Evolutionary conservation across 2,888 invertebrate species (phyloP), one percentile per base, ranked within the genome.

Genomic region (Netelia inedita): DNA sequence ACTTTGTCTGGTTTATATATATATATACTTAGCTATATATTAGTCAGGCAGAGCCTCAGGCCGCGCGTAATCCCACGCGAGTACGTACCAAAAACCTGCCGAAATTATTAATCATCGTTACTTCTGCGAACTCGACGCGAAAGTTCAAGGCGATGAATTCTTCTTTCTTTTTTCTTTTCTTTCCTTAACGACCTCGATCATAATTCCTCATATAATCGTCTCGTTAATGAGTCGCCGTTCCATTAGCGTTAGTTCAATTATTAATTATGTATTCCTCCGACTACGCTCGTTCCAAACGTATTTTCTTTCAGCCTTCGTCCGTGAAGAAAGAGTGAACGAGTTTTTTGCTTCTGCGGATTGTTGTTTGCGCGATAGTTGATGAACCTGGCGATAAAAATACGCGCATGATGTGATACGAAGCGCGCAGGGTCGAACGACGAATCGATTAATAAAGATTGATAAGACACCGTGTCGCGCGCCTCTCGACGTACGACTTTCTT

Each of bases 401-500:
- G 21, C 65, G 59, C 35, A 59, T 11, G 28, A 65, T 78, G 16
- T 5, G 19, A 9, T 19, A 46, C 14, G 10, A 11, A 14, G 11
- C 9, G 14, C 46, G 11, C 46, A 46, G 46, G 46, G 46, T 46
- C 46, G 55, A 50, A 46, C 46, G 46, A 55, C 21, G n/a, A 65
- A 57, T 61, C n/a, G 23, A 16, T 61, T 66, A 28, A 68, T 66
- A 28, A 68, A 63, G 19, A 11, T 11, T 6, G 16, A 57, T 57
- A 16, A 19, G 16, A 19, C 19, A 2, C 0, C 9, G n/a, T 57
- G 71, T 65, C 43, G 72, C 78, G 78, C 68, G 21, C 35, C 16
- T 35, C 28, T 28, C 28, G 66, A n/a, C 63, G 19, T 19, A 66
- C 21, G 23, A 66, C 82, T 82, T 82, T 78, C 82, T 82, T 82